Base-by-base conservation (phyloP, 1,140 invertebrate genomes). In the Polyergus mexicanus region DNA sequence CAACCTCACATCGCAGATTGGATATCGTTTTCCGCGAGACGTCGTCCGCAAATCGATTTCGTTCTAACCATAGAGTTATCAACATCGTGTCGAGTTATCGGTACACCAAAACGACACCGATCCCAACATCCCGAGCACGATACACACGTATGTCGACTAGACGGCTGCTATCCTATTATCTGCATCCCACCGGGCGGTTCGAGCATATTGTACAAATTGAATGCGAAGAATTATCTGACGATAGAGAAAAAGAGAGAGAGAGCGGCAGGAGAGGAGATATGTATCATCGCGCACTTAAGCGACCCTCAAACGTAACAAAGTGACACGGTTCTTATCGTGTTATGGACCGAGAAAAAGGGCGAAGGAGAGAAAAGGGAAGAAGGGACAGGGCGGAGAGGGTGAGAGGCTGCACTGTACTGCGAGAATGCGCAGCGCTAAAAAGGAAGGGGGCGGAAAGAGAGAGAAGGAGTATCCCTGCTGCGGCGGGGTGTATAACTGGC, bases 271-370 rank as follows among this genome's bases (percentile, higher is more conserved):
- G 83, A 63, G 74, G 83, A 89, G 92, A 94, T 94, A 94, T 92
- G 92, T 93, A 93, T 94, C 92, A 92, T 93, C 91, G 92, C 86
- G 88, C 93, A 93, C 93, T 95, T 94, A 94, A 94, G 89, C 93
- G 56, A 66, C 32, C 75, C 69, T 91, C 88, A 91, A 92, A 92
- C 89, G 91, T 92, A 94, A 95, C 94, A 94, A 95, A 95, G 94
- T 94, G 93, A 93, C 92, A 92, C 84, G 93, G 92, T 94, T 94
- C 94, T 95, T 95, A 95, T 95, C 94, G 92, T 93, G 93, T 94
- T 94, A 94, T 92, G 90, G 85, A 71, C 86, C 91, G 54, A 75
- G 87, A 88, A 80, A 28, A 88, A 80, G 86, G 84, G 63, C 85
- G 41, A 74, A 41, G 25, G 32, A 68, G 25, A 83, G n/a, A 51